Evolutionary conservation across 2,113 vertebrate genomes (phyloP).

Genomic region (Rutilus rutilus): DNA sequence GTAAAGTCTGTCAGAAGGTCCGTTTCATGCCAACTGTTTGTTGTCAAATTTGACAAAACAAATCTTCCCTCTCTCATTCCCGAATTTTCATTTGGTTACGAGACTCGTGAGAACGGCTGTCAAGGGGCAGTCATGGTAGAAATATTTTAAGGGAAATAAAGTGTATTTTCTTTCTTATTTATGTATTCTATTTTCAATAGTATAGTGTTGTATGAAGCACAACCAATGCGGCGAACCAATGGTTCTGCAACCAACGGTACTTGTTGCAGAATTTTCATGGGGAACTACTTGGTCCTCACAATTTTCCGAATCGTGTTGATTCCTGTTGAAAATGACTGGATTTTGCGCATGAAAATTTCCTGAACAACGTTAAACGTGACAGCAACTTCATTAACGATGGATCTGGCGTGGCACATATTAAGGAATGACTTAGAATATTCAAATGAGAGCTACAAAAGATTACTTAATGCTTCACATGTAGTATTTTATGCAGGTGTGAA

Average conservation of each 20-base stretch:
- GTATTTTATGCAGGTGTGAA: neutral
- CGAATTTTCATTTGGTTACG: neutral
- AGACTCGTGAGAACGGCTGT: neutral
- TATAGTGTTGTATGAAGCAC: too few species aligned
- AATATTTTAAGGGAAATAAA: neutral
- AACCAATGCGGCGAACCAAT: too few species aligned
- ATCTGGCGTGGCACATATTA: neutral
- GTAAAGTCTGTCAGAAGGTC: neutral
- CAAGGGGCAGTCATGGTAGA: neutral
- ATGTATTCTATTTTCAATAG: too few species aligned
- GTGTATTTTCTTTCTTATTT: too few species aligned
- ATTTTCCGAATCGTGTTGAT: neutral
- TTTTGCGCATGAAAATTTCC: neutral
- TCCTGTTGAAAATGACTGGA: neutral
- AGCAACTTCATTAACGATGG: neutral
- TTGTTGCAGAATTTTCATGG: neutral
- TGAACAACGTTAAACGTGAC: neutral
- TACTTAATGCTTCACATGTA: neutral
- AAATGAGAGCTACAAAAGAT: neutral
- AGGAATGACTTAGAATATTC: neutral
- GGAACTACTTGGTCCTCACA: neutral
- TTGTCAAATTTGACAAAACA: neutral
- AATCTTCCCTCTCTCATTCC: too few species aligned
- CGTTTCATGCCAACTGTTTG: neutral
- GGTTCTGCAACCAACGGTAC: neutral